Conservation (phyloP, 2,113 vertebrate genomes). For the Mormoops blainvillei region DNA sequence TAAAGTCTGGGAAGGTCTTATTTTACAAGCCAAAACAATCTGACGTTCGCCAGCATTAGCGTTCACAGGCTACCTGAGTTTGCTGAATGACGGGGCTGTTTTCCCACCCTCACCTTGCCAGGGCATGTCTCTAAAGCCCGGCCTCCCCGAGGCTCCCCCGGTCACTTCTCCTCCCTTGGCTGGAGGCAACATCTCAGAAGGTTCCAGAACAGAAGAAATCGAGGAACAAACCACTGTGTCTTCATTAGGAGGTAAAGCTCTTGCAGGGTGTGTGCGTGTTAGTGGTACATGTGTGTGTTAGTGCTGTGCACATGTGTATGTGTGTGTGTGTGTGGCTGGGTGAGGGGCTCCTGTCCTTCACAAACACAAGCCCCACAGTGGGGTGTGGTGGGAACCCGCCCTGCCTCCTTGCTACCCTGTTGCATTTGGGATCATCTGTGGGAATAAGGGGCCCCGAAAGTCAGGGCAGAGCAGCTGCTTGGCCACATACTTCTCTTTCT, state of each 20-base stretch:
- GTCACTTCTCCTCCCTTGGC: conserved; percentile 76
- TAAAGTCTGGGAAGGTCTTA: fast-evolving
- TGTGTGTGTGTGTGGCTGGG: not conserved
- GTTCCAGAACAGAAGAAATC: conserved; percentile 39
- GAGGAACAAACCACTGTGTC: not conserved
- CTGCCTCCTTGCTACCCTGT: not conserved
- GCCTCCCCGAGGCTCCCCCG: conserved; percentile 67
- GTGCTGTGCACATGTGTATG: fast-evolving
- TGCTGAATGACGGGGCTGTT: fast-evolving
- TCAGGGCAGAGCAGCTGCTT: not conserved
- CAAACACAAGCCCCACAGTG: no score
- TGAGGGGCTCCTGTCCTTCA: not conserved
- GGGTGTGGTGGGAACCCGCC: fast-evolving
- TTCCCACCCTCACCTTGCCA: not conserved
- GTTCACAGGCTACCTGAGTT: fast-evolving
- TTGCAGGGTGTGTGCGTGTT: not conserved
- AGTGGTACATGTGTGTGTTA: fast-evolving
- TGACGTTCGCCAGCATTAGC: fast-evolving
- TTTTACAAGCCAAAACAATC: not conserved
- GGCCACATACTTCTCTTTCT: not conserved
- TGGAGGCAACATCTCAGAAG: fast-evolving
- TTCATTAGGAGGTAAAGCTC: conserved; percentile 60
- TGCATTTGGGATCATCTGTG: not conserved
- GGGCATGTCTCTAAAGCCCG: not conserved
- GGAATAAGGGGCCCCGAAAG: not conserved